Evolutionary conservation across 2,797 vertebrate species (phyloP).

Genomic region (Tenualosa thibaudeaui): DNA sequence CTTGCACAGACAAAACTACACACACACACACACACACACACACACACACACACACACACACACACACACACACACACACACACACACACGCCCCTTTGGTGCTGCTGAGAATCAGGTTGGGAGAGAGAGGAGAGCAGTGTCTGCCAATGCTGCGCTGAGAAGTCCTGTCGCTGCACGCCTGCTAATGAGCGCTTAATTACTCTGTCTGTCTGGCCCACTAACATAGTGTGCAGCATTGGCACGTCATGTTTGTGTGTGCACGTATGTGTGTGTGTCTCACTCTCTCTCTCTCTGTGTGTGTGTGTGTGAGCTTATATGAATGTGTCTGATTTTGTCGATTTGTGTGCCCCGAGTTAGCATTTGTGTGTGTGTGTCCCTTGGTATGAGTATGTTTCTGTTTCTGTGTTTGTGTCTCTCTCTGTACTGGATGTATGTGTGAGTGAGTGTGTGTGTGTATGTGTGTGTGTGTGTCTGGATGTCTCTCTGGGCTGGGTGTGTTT

Average conservation of each 20-base stretch:
- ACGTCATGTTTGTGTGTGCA: constrained; percentile 35
- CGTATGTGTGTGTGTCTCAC: not conserved
- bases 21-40: constrained; percentile 28
- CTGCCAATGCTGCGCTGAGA: constrained; percentile 61
- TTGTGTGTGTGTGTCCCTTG: constrained; percentile 39
- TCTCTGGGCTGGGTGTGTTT: constrained; percentile 36
- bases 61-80: constrained; percentile 27
- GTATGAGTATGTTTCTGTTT: constrained; percentile 32
- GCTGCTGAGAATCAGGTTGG: constrained; percentile 71
- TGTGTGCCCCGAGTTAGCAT: not conserved
- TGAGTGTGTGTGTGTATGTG: not conserved
- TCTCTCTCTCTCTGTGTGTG: constrained; percentile 34
- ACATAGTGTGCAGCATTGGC: constrained; percentile 58
- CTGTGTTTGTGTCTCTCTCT: constrained; percentile 30
- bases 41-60: constrained; percentile 34
- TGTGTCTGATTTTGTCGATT: constrained; percentile 28
- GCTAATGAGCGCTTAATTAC: constrained; percentile 79
- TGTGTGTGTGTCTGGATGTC: constrained; percentile 19
- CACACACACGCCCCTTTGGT: constrained; percentile 49
- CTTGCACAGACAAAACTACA: constrained; percentile 58
- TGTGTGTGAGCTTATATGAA: constrained; percentile 39
- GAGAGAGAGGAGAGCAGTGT: constrained; percentile 46
- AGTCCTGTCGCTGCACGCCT: constrained; percentile 75
- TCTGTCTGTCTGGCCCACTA: constrained; percentile 70
- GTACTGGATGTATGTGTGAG: constrained; percentile 1